Conservation (phyloP, 2,888 invertebrate genomes). For the Sisyra nigra region DNA sequence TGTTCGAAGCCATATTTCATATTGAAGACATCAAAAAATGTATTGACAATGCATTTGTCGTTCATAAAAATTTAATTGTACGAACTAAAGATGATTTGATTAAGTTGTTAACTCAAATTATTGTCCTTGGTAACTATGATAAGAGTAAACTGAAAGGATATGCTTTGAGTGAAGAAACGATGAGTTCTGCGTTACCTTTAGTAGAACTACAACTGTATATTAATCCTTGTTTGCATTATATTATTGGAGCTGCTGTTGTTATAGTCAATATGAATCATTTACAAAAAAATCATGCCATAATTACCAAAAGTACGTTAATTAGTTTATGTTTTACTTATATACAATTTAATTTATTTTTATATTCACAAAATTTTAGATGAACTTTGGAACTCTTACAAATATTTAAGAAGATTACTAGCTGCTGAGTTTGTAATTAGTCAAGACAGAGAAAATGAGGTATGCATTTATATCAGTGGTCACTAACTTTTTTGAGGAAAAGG, state of each 20-base stretch:
- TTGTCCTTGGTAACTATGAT: conserved; percentile 29
- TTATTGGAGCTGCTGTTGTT: conserved; percentile 46
- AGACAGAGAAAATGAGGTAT: conserved; percentile 31
- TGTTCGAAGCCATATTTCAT: conserved; percentile 25
- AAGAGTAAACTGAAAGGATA: conserved; percentile 44
- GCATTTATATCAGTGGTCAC: conserved; percentile 15
- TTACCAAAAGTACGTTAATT: conserved; percentile 21
- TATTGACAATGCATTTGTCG: conserved; percentile 37
- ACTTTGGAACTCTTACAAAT: conserved; percentile 29
- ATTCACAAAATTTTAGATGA: conserved; percentile 28
- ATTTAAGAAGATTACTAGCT: conserved; percentile 35
- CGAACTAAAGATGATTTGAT: conserved; percentile 24
- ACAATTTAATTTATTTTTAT: background rate
- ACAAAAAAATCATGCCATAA: conserved; percentile 11
- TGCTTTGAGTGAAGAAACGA: conserved; percentile 42
- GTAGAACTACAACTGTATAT: conserved; percentile 59
- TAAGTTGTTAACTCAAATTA: conserved; percentile 26
- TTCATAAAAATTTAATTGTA: conserved; percentile 36
- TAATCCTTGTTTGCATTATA: conserved; percentile 55
- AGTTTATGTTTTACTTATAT: conserved; percentile 6
- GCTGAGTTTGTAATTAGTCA: conserved; percentile 48
- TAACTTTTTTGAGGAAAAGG: too few relatives aligned
- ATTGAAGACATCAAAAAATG: conserved; percentile 28
- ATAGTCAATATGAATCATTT: conserved; percentile 25
- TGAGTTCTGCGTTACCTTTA: conserved; percentile 50